These are phyloP conservation scores for Crenuchus spilurus DNA, from an alignment of 2,797 vertebrate genomes.

Conservation along the genomic window DNA sequence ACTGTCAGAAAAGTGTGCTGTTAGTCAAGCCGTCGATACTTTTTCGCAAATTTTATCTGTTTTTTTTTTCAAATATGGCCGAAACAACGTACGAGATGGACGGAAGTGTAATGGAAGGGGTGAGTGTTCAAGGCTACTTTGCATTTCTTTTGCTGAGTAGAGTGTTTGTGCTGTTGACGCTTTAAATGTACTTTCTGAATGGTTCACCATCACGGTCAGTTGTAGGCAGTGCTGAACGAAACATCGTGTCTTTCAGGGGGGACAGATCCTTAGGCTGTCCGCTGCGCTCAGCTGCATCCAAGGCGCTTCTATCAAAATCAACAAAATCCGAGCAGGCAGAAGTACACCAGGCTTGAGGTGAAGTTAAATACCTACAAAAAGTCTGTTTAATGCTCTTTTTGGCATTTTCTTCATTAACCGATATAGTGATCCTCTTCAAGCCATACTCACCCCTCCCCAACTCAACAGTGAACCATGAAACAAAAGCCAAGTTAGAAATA, in stretches of 20 bases:
- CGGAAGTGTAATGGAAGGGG: constrained; percentile 94
- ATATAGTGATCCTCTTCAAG: neutral
- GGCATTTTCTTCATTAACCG: neutral
- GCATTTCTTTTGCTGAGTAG: no score
- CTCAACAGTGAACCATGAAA: constrained; percentile 49
- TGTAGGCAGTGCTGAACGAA: neutral
- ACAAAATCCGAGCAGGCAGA: constrained; percentile 90
- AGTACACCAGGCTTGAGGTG: constrained; percentile 94
- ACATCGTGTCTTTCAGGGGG: constrained; percentile 78
- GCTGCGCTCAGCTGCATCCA: constrained; percentile 90
- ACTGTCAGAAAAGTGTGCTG: neutral
- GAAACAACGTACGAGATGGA: constrained; percentile 81
- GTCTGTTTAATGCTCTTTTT: neutral
- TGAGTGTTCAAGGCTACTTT: constrained; percentile 70
- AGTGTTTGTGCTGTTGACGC: no score
- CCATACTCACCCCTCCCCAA: constrained; percentile 12
- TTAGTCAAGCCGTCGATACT: constrained; percentile 13
- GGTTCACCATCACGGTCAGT: neutral
- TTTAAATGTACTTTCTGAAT: neutral
- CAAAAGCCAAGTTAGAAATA: constrained; percentile 59
- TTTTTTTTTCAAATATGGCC: constrained; percentile 66
- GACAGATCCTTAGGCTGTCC: constrained; percentile 90
- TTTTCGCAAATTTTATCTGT: constrained; percentile 19
- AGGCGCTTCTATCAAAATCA: constrained; percentile 82
- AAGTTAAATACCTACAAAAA: neutral